Evolutionary conservation across 1,140 invertebrate genomes (phyloP), one percentile per base, ranked within the genome.

Genomic region (Anastrepha obliqua): DNA sequence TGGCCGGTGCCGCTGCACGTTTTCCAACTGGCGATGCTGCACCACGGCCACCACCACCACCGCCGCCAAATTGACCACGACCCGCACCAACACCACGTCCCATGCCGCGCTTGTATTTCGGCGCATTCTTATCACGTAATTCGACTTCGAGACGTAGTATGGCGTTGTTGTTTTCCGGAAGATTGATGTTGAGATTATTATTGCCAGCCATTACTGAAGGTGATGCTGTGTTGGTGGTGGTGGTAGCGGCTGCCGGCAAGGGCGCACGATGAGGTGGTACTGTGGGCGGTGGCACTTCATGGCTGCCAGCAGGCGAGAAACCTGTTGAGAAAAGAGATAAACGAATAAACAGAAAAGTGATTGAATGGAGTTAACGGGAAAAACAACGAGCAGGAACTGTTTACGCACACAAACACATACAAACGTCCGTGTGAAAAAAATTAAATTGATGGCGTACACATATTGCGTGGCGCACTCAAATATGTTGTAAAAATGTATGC

Each of bases 121-220:
- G 90, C 89, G 90, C 90, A 91, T 93, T 91, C 92, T 94, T 94
- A 90, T 94, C 93, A 91, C 93, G 93, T 91, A 94, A 90, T 90
- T 93, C 92, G 89, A 94, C 93, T 91, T 93, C 93, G 89, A 94
- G 90, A 89, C 91, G 90, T 87, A 93, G 89, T 88, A 93, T 90
- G 90, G 91, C 92, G 89, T 93, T 92, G 90, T 92, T 91, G 89
- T 91, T 88, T 89, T 91, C 90, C 87, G 92, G 90, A 89, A 92
- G 91, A 91, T 92, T 93, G 89, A 92, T 92, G 91, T 93, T 93
- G 88, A 93, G 90, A 90, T 93, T 93, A 91, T 93, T 93, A 89
- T 91, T 92, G 86, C 91, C 91, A 87, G 88, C 89, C 64, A 64
- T 17, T 64, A n/a, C 8, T n/a, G 60, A 17, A 20, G 60, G 17